Evolutionary conservation across 2,888 invertebrate species (phyloP).

Genomic region (Penaeus monodon): DNA sequence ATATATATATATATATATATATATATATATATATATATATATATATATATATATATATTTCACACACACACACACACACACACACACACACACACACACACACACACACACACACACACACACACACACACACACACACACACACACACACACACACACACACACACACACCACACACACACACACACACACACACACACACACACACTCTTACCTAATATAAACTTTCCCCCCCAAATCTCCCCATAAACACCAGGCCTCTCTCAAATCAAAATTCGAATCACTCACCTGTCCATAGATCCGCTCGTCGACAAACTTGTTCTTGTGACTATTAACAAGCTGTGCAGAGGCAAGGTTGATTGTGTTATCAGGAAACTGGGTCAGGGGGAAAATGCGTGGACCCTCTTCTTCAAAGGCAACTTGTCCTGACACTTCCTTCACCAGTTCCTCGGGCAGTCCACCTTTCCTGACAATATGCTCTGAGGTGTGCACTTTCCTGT

Average conservation of each 20-base stretch:
- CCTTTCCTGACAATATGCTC: conserved; percentile 72
- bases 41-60: background rate
- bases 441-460: conserved; percentile 71
- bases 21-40: too few relatives aligned
- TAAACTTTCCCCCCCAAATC: too few relatives aligned
- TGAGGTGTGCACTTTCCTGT: conserved; percentile 72
- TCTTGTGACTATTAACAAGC: conserved; percentile 70
- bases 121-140: conserved; percentile 3
- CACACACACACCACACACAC: background rate
- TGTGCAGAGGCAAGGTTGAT: conserved; percentile 72
- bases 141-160: background rate
- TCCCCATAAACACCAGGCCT: too few relatives aligned
- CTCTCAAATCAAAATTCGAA: too few relatives aligned
- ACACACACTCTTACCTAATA: background rate
- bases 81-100: background rate
- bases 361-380: conserved; percentile 72
- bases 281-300: conserved; percentile 71
- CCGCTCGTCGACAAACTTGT: conserved; percentile 70
- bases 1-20: too few relatives aligned
- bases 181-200: background rate
- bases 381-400: conserved; percentile 71
- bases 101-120: background rate
- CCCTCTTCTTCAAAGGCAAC: conserved; percentile 73
- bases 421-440: conserved; percentile 72
- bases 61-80: background rate